Percentiles rank a stretch among this genome's conserved stretches.
Evolutionary conservation across 2,888 invertebrate genomes (phyloP).

Genomic region (Chymomyza procnemis): DNA sequence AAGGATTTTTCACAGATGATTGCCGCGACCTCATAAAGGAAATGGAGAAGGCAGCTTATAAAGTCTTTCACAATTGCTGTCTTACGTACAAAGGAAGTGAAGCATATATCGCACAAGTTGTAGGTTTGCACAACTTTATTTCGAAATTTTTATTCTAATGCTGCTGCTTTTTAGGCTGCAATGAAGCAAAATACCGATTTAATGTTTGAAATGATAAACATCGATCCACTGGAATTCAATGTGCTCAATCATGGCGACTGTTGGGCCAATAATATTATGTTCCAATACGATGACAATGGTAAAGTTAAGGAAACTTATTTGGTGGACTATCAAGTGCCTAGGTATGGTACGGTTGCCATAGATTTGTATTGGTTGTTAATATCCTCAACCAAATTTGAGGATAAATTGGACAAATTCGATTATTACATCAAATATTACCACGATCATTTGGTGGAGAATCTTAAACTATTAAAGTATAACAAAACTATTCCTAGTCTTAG

Average conservation of each 20-base stretch:
- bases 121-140: conserved; percentile 3
- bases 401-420: conserved; percentile 59
- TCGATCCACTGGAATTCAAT: conserved; percentile 45
- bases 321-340: conserved; percentile 58
- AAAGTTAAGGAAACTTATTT: conserved; percentile 47
- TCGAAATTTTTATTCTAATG: too few relatives aligned
- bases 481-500: conserved; percentile 50
- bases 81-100: conserved; percentile 25
- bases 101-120: conserved; percentile 37
- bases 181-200: neutral
- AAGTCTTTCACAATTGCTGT: conserved; percentile 22
- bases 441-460: conserved; percentile 45
- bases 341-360: conserved; percentile 51
- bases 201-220: neutral
- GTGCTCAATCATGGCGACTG: too few relatives aligned
- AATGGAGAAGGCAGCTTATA: neutral
- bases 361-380: conserved; percentile 61
- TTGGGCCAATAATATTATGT: too few relatives aligned
- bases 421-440: conserved; percentile 61
- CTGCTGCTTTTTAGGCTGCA: neutral
- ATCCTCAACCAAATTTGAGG: conserved; percentile 51
- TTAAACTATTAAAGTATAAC: conserved; percentile 50
- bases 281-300: too few relatives aligned
- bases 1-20: too few relatives aligned
- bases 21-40: conserved; percentile 9